Conservation (phyloP, 2,888 invertebrate species). For the Malthinus seriepunctatus region DNA sequence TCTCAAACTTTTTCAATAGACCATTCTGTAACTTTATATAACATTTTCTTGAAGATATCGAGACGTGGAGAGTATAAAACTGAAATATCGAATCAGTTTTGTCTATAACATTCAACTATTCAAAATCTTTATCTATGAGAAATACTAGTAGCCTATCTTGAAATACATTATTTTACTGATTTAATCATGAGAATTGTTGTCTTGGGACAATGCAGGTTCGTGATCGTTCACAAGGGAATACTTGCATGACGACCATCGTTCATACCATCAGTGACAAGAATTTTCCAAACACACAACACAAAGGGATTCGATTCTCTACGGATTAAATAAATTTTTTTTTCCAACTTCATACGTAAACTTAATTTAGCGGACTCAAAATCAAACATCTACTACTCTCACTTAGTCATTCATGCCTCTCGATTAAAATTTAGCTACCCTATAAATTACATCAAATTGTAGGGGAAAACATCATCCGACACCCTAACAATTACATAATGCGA, state of each 20-base stretch:
- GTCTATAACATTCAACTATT: neutral
- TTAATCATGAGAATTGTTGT: constrained; percentile 31
- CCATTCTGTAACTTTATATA: neutral
- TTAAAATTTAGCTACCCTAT: too few relatives aligned
- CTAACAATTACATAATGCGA: too few relatives aligned
- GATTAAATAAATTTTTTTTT: neutral
- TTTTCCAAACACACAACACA: constrained; percentile 9
- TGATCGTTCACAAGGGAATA: constrained; percentile 28
- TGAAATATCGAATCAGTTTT: neutral
- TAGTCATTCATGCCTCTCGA: too few relatives aligned
- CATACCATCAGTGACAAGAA: constrained; percentile 20
- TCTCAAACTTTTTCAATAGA: constrained; percentile 1
- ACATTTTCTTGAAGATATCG: neutral
- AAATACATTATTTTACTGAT: constrained; percentile 29
- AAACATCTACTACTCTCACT: too few relatives aligned
- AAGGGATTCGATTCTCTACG: neutral
- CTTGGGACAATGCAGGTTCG: constrained; percentile 26
- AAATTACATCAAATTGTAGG: too few relatives aligned
- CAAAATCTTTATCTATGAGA: constrained; percentile 3
- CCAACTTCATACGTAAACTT: too few relatives aligned
- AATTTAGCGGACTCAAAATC: too few relatives aligned
- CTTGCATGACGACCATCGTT: constrained; percentile 26
- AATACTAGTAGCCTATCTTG: constrained; percentile 17
- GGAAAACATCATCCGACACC: too few relatives aligned
- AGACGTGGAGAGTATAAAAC: neutral